Conservation (phyloP, 2,113 vertebrate genomes). For the Vidua chalybeata region DNA sequence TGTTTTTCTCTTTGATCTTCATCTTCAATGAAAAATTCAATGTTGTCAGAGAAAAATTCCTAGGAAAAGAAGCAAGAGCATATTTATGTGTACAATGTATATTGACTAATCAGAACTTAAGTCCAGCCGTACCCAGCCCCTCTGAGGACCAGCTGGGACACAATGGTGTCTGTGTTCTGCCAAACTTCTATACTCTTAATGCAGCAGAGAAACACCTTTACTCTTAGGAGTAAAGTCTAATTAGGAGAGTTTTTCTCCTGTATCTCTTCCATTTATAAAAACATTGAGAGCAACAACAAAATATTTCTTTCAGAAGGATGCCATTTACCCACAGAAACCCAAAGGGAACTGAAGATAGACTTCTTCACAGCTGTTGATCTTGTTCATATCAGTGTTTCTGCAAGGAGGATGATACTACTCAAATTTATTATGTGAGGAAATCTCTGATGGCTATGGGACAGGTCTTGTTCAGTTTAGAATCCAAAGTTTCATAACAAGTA, state of each 20-base stretch:
- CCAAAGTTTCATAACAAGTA: background rate
- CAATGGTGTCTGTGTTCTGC: background rate
- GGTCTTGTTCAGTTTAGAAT: background rate
- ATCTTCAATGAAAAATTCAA: conserved; percentile 55
- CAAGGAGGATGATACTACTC: background rate
- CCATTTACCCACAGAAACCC: background rate
- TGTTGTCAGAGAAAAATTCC: conserved; percentile 73
- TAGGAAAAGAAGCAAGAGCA: conserved; percentile 28
- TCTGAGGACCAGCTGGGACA: background rate
- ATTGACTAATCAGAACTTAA: background rate
- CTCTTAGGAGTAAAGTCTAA: background rate
- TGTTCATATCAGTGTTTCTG: background rate
- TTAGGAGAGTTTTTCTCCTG: background rate
- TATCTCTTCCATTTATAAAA: background rate
- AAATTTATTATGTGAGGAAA: background rate
- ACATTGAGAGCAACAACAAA: background rate
- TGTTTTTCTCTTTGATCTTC: conserved; percentile 74
- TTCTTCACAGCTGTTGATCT: background rate
- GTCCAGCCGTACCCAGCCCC: background rate
- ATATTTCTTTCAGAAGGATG: background rate
- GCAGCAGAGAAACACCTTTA: background rate
- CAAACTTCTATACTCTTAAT: background rate
- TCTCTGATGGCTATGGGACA: background rate
- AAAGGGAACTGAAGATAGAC: background rate
- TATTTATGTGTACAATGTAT: background rate